Evolutionary conservation across 2,888 invertebrate species (phyloP), one percentile per base, ranked within the genome.

Genomic region (Lasioglossum malachurum): DNA sequence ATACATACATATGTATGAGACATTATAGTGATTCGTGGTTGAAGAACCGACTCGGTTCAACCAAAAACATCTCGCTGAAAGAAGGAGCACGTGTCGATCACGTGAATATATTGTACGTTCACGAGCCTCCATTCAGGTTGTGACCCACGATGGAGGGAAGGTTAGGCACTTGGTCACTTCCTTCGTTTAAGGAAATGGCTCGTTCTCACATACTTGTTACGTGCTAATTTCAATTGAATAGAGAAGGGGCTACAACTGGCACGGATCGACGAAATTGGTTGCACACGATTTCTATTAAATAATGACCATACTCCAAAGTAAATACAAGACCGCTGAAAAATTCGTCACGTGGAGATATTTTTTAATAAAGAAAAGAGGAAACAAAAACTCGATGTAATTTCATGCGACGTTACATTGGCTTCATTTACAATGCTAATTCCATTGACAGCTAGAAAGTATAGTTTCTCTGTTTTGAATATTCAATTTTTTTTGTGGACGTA

Each of bases 121-220:
- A 75, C 76, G 75, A 80, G 79, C 67, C 71, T 79, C 57, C 82
- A 91, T 92, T 90, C 87, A 84, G 84, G 81, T 90, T 91, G 82
- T 86, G 89, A 91, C 91, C 88, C 87, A 81, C 80, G 67, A 69
- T 69, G 76, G 71, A 71, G 71, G 80, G 84, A 91, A 89, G 89
- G 92, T 90, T 90, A 91, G 84, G 77, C 78, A 91, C 75, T 92
- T 87, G 88, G 38, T 78, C 88, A 90, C 86, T 92, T 92, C 92
- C 92, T 91, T 91, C 91, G 73, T 87, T 92, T 88, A 89, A 91
- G 87, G 88, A 91, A 92, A 91, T 92, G 78, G 86, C 86, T 85
- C 87, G 87, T 88, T 86, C 78, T 7, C 77, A 57, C 38, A 44
- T 71, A 67, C 67, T 74, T 78, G 38, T 75, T 46, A 75, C 74